Evolutionary conservation across 2,888 invertebrate genomes (phyloP).

Genomic region (Synanthedon formicaeformis): DNA sequence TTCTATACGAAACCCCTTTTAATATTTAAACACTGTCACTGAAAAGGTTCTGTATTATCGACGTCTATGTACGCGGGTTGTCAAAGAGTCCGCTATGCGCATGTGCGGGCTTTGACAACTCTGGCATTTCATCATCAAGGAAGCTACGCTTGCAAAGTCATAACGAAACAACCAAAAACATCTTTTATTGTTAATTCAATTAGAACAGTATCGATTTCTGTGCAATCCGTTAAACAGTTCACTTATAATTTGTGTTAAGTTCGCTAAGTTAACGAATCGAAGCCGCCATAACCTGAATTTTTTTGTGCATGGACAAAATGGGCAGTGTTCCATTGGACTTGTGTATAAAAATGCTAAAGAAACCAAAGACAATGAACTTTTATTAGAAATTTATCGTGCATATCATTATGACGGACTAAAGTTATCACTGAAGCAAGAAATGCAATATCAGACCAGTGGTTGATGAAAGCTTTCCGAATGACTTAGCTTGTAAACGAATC

Average conservation of each 20-base stretch:
- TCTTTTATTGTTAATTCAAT: slow-evolving; percentile 6
- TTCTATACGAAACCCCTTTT: too few relatives aligned
- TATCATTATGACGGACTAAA: too few relatives aligned
- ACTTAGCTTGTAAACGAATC: slow-evolving; percentile 35
- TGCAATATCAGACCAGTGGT: too few relatives aligned
- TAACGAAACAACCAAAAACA: slow-evolving; percentile 36
- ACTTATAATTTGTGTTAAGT: too few relatives aligned
- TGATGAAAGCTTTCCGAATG: slow-evolving; percentile 13
- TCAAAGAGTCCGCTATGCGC: slow-evolving; percentile 40
- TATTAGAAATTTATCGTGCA: too few relatives aligned
- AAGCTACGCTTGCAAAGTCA: slow-evolving; percentile 49
- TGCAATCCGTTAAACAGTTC: too few relatives aligned
- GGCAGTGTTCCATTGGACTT: too few relatives aligned
- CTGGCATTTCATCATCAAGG: slow-evolving; percentile 25
- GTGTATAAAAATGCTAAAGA: too few relatives aligned
- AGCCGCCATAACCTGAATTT: slow-evolving; percentile 6
- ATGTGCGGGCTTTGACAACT: slow-evolving; percentile 48
- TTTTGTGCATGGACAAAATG: too few relatives aligned
- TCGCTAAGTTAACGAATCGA: too few relatives aligned
- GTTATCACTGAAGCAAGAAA: too few relatives aligned
- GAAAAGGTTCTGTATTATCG: slow-evolving; percentile 28
- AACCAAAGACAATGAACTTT: too few relatives aligned
- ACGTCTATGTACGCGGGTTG: slow-evolving; percentile 33
- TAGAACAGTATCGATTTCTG: neutral
- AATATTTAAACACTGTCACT: neutral